These are phyloP conservation scores for Drosophila chauvacae DNA, from an alignment of 1,140 invertebrate species.

Conservation along the genomic window DNA sequence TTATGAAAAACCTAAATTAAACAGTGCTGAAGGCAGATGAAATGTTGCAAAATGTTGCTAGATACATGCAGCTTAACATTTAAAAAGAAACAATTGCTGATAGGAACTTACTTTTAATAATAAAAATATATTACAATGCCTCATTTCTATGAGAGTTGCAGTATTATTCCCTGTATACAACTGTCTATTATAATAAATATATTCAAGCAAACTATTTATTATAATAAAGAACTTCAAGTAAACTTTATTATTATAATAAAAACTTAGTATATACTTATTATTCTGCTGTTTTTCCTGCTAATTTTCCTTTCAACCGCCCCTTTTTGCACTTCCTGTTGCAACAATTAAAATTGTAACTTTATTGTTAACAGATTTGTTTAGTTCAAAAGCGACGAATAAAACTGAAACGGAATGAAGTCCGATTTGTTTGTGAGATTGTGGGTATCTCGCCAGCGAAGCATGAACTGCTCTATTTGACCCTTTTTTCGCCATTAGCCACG, in stretches of 20 bases:
- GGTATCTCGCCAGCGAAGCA: slow-evolving; percentile 23
- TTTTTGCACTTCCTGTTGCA: slow-evolving; percentile 37
- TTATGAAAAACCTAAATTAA: no score
- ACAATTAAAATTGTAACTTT: slow-evolving; percentile 12
- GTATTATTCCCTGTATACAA: background rate
- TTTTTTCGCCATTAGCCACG: slow-evolving; percentile 25
- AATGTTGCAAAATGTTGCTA: no score
- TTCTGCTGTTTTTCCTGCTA: background rate
- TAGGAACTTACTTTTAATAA: background rate
- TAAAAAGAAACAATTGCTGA: no score
- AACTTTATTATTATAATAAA: background rate
- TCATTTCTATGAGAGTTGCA: background rate
- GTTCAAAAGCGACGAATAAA: slow-evolving; percentile 6
- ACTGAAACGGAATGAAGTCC: slow-evolving; percentile 17
- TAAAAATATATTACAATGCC: accelerated
- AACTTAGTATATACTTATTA: background rate
- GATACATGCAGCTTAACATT: no score
- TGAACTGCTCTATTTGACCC: slow-evolving; percentile 39
- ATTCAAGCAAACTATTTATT: background rate
- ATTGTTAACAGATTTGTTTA: slow-evolving; percentile 29
- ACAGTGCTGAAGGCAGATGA: no score
- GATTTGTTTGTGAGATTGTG: slow-evolving; percentile 32
- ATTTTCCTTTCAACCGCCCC: slow-evolving; percentile 13
- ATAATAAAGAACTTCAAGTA: background rate
- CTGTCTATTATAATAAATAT: background rate